Evolutionary conservation across 2,888 invertebrate species (phyloP), one percentile per base, ranked within the genome.

Genomic region (Macrosoma leucophasiata): DNA sequence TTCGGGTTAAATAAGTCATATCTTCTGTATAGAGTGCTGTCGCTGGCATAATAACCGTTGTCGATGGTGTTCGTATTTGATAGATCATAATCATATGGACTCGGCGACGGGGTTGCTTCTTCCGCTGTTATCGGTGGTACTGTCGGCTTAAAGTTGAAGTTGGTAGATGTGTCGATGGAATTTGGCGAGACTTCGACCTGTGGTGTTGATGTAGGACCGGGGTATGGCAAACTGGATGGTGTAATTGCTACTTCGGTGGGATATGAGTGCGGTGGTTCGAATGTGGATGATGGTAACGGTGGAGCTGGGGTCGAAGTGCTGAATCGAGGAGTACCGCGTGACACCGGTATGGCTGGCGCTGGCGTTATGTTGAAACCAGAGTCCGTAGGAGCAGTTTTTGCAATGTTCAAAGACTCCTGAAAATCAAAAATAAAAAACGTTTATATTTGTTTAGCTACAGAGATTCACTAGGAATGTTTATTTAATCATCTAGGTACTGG

Each of bases 371-470:
- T 84, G 33, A 86, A 86, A 21, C 91, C 92, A 31, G 89, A 85
- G 52, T 89, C 88, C 0, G 91, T 87, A 1, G 92, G 90, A 5
- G 87, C 88, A 29, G 89, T 87, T 72, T 92, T 93, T 13, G 91
- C 89, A 21, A 89, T 87, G 49, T 88, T 87, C 8, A 94, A 86
- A 12, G 93, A 93, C 43, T 92, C 90, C 79, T 90, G 73, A 32
- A 78, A 77, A 29, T 20, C 3, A 19, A 29, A 4, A 42, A n/a
- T n/a, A n/a, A n/a, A 41, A 29, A 8, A 11, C 1, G n/a, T 17
- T n/a, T 8, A n/a, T 17, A 12, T 24, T n/a, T n/a, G n/a, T n/a
- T n/a, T n/a, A n/a, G n/a, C n/a, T n/a, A n/a, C n/a, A n/a, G n/a
- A n/a, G n/a, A n/a, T n/a, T n/a, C 18, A 8, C 12, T 14, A 25